These are phyloP conservation scores for Cyclopterus lumpus DNA, from an alignment of 2,797 vertebrate species.

Conservation along the genomic window DNA sequence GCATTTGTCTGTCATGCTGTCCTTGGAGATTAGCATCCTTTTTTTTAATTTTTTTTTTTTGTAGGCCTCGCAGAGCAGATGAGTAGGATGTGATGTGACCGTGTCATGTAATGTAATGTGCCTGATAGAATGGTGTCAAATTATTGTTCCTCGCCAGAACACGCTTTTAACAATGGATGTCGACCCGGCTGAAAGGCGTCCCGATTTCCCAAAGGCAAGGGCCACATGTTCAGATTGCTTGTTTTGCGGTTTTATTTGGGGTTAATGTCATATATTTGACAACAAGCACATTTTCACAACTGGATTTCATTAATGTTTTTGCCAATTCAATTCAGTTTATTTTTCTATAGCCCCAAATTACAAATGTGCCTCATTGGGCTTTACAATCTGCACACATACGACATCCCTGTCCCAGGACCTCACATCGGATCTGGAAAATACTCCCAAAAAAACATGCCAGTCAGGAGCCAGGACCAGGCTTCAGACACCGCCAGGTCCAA, in stretches of 20 bases:
- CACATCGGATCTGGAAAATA: too few relatives aligned
- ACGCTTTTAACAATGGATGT: not conserved
- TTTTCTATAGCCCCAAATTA: too few relatives aligned
- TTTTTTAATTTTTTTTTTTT: not conserved
- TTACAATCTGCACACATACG: too few relatives aligned
- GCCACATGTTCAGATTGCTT: not conserved
- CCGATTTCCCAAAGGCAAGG: not conserved
- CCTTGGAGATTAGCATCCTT: not conserved
- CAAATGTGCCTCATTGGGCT: too few relatives aligned
- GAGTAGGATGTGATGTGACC: not conserved
- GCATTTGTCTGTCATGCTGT: not conserved
- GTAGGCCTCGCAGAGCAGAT: not conserved
- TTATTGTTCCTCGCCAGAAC: not conserved
- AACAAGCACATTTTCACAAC: not conserved
- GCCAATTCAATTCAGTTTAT: too few relatives aligned
- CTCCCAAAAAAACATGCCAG: too few relatives aligned
- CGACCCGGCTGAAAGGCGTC: not conserved
- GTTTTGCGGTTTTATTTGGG: not conserved
- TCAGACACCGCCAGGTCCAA: too few relatives aligned
- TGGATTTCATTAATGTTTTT: not conserved
- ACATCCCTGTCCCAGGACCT: too few relatives aligned
- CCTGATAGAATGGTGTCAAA: not conserved
- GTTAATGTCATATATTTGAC: not conserved
- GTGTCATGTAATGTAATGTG: not conserved
- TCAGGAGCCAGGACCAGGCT: too few relatives aligned